Conservation (phyloP, 2,113 vertebrate genomes). For the Chamaea fasciata region DNA sequence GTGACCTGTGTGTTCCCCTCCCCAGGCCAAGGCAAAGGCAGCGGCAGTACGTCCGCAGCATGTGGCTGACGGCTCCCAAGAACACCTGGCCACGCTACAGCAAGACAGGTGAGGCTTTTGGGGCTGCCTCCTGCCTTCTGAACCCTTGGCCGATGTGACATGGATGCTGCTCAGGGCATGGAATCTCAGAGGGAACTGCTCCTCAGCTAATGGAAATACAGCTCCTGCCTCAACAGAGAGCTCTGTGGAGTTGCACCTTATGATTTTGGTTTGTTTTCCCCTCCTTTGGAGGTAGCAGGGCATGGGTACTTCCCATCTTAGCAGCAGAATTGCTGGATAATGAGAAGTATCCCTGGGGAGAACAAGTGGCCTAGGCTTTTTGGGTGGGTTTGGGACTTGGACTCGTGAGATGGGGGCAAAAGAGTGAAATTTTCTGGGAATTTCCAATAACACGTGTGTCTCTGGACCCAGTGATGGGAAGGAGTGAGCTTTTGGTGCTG, state of each 20-base stretch:
- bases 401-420: neutral
- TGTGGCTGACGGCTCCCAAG: constrained; percentile 88
- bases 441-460: fast-evolving
- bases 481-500: neutral
- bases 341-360: neutral
- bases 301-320: neutral
- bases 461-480: neutral
- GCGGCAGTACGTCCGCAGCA: constrained; percentile 84
- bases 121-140: neutral
- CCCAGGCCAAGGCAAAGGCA: constrained; percentile 85
- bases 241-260: neutral
- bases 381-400: neutral
- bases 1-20: neutral
- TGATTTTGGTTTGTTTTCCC: neutral
- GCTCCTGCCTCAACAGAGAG: neutral
- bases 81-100: constrained; percentile 92
- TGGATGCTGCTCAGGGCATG: fast-evolving
- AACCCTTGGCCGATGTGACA: neutral
- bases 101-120: constrained; percentile 81
- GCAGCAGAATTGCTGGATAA: neutral
- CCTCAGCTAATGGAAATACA: neutral
- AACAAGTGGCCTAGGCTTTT: neutral
- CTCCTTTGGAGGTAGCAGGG: neutral
- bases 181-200: no score
- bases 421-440: neutral